Conservation (phyloP, 2,888 invertebrate species). For the Idaea biselata region DNA sequence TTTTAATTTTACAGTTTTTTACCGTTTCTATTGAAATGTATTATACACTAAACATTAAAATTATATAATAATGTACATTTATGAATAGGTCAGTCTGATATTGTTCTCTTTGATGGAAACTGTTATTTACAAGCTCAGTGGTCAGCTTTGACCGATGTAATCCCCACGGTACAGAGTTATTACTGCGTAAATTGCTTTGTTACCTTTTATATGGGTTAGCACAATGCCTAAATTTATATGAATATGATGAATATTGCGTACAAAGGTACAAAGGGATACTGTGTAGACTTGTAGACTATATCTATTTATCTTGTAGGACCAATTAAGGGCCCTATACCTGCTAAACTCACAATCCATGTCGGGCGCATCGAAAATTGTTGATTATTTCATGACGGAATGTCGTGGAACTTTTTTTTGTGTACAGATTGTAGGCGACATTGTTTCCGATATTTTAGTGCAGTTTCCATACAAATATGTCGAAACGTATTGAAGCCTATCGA, state of each 20-base stretch:
- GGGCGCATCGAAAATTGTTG: too few species aligned
- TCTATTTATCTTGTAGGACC: neutral
- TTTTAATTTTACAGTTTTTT: too few species aligned
- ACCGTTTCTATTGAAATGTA: neutral
- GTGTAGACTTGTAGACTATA: neutral
- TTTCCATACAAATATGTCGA: too few species aligned
- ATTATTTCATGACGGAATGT: too few species aligned
- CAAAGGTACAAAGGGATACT: neutral
- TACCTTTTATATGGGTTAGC: slow-evolving; percentile 17
- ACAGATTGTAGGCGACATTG: too few species aligned
- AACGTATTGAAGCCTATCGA: too few species aligned
- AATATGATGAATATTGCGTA: neutral
- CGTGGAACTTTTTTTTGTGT: too few species aligned
- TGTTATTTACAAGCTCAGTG: slow-evolving; percentile 22
- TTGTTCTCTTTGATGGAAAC: slow-evolving; percentile 20
- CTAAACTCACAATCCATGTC: too few species aligned
- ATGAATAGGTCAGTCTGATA: slow-evolving; percentile 2
- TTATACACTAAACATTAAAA: too few species aligned
- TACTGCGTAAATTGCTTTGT: slow-evolving; percentile 28
- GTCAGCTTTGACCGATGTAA: slow-evolving; percentile 26
- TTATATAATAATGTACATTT: neutral
- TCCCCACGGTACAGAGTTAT: slow-evolving; percentile 26
- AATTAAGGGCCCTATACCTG: too few species aligned
- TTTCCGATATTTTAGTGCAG: too few species aligned
- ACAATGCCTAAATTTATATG: slow-evolving; percentile 1